Conservation (phyloP, 2,113 vertebrate species). For the Gnathonemus longibarbis region DNA sequence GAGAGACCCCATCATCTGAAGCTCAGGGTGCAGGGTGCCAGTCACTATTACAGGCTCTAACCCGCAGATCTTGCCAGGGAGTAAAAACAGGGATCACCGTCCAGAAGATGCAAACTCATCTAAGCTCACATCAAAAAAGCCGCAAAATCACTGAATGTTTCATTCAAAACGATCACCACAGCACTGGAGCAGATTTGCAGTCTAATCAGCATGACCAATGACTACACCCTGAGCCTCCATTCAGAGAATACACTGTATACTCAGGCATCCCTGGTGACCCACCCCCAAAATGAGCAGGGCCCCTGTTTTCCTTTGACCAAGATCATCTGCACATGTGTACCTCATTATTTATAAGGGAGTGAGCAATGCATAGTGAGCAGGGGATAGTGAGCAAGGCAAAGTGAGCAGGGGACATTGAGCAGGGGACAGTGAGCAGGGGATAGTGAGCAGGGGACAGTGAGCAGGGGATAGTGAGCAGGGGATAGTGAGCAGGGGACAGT, state of each 20-base stretch:
- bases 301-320: background rate
- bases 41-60: background rate
- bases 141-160: background rate
- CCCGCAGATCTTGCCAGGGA: background rate
- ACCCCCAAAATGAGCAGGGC: background rate
- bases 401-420: no score
- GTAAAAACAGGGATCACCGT: background rate
- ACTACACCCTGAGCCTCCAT: background rate
- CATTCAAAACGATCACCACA: background rate
- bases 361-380: background rate
- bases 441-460: no score
- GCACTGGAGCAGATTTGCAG: background rate
- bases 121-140: background rate
- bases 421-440: no score
- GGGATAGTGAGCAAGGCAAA: no score
- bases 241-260: background rate
- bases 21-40: background rate
- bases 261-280: background rate
- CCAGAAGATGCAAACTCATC: background rate
- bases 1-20: background rate
- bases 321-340: slow-evolving; percentile 16
- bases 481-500: no score
- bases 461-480: no score
- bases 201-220: background rate
- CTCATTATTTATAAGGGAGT: slow-evolving; percentile 26